phyloP scores from a whole-genome alignment of 2,888 invertebrate genomes.

The Drosophila pseudotalamancana region DNA sequence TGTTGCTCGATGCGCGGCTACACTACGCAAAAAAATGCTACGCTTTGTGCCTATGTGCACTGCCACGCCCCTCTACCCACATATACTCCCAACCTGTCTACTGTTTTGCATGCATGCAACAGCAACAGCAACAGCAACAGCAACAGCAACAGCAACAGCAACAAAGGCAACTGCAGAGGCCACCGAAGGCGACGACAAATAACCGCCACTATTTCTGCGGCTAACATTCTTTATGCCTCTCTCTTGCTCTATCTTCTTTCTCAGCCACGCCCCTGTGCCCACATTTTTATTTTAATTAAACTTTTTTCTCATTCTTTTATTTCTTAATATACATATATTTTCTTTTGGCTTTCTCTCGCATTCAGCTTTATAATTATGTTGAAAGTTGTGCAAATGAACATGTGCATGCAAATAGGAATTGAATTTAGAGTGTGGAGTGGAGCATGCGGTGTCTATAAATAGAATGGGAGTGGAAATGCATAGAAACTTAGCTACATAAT shows the following conservation, averaged over 20 bases:
- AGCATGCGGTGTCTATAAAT: background rate
- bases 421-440: slow-evolving; percentile 5
- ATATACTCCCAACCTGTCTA: slow-evolving; percentile 3
- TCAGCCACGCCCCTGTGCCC: slow-evolving; percentile 8
- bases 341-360: slow-evolving; percentile 9
- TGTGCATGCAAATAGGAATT: slow-evolving; percentile 46
- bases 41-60: slow-evolving; percentile 4
- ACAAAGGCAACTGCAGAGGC: slow-evolving; percentile 26
- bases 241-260: background rate
- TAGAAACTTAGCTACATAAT: slow-evolving; percentile 13
- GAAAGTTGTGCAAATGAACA: slow-evolving; percentile 54
- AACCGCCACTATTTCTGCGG: slow-evolving; percentile 56
- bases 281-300: slow-evolving; percentile 70
- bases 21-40: slow-evolving; percentile 26
- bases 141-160: slow-evolving; percentile 10
- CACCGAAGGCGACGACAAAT: slow-evolving; percentile 54
- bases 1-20: slow-evolving; percentile 37
- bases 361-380: slow-evolving; percentile 61
- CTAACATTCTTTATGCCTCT: slow-evolving; percentile 30
- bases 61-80: background rate
- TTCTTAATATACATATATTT: slow-evolving; percentile 29
- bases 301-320: slow-evolving; percentile 19
- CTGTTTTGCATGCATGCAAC: slow-evolving; percentile 49
- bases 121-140: slow-evolving; percentile 21
- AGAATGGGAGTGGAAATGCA: too few species aligned